Percentiles rank a stretch among this genome's conserved stretches.
These are phyloP conservation scores for Laticauda colubrina DNA, from an alignment of 2,113 vertebrate genomes.

Conservation along the genomic window DNA sequence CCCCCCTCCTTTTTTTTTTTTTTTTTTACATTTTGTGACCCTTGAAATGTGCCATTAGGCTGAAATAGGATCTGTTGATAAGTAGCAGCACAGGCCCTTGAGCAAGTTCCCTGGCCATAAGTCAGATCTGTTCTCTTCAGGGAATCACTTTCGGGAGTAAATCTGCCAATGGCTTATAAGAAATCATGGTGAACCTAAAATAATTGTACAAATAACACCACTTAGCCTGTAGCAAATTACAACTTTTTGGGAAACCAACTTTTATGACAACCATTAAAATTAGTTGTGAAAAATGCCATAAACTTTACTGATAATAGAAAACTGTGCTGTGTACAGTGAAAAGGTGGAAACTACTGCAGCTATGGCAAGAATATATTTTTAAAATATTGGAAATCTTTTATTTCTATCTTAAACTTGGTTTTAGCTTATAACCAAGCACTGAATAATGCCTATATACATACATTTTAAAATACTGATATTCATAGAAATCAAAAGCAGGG, in stretches of 20 bases:
- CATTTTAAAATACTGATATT: not conserved
- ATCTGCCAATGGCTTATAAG: constrained; percentile 36
- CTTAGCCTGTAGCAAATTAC: constrained; percentile 44
- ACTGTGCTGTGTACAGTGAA: constrained; percentile 8
- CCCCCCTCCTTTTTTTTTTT: too few relatives aligned
- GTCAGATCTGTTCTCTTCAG: constrained; percentile 6
- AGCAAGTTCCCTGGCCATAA: constrained; percentile 11
- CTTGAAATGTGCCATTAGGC: not conserved
- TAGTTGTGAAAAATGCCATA: constrained; percentile 38
- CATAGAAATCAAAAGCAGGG: not conserved
- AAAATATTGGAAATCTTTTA: not conserved
- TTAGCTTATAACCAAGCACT: not conserved
- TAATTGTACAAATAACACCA: constrained; percentile 47
- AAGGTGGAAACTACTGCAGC: not conserved
- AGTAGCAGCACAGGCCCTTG: not conserved
- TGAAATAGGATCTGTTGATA: constrained; percentile 1
- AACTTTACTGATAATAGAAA: constrained; percentile 22
- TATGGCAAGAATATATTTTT: not conserved
- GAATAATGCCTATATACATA: not conserved
- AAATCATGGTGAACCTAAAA: constrained; percentile 56
- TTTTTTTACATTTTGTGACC: not conserved
- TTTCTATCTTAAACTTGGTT: not conserved
- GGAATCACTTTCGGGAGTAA: constrained; percentile 35
- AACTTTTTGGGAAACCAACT: constrained; percentile 46
- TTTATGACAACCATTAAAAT: constrained; percentile 52